Conservation (phyloP, 2,113 vertebrate genomes). For the Alexandromys fortis region DNA sequence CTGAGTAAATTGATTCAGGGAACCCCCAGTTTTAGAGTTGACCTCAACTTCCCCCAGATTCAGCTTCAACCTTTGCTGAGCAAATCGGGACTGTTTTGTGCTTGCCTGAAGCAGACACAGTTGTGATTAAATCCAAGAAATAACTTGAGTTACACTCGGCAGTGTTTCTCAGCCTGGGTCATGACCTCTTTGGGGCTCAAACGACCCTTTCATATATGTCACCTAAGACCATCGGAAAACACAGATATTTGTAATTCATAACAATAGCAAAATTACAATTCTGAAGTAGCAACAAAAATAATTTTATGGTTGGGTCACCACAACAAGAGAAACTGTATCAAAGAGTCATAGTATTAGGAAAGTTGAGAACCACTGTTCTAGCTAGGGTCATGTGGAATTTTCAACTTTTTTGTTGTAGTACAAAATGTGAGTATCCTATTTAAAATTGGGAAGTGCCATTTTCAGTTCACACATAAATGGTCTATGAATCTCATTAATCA, state of each 20-base stretch:
- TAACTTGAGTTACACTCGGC: not conserved
- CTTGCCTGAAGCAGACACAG: not conserved
- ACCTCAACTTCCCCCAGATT: not conserved
- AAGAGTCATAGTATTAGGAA: not conserved
- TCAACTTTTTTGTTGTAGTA: not conserved
- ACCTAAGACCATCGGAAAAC: not conserved
- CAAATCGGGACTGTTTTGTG: not conserved
- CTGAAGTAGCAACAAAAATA: not conserved
- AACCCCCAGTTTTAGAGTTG: not conserved
- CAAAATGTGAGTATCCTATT: not conserved
- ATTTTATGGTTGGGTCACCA: not conserved
- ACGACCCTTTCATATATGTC: not conserved
- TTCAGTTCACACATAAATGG: not conserved
- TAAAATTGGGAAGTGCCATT: not conserved
- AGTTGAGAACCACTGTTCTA: not conserved
- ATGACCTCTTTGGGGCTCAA: not conserved
- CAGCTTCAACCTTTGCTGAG: not conserved
- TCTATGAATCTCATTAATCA: not conserved
- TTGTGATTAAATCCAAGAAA: not conserved
- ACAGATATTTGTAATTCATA: not conserved
- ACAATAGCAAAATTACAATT: not conserved
- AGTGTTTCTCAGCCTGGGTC: not conserved
- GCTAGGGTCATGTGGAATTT: not conserved
- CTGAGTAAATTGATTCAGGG: slow-evolving; percentile 14
- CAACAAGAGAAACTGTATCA: not conserved